These are phyloP conservation scores for Mimumesa dahlbomi DNA, from an alignment of 2,888 invertebrate genomes.

Conservation along the genomic window DNA sequence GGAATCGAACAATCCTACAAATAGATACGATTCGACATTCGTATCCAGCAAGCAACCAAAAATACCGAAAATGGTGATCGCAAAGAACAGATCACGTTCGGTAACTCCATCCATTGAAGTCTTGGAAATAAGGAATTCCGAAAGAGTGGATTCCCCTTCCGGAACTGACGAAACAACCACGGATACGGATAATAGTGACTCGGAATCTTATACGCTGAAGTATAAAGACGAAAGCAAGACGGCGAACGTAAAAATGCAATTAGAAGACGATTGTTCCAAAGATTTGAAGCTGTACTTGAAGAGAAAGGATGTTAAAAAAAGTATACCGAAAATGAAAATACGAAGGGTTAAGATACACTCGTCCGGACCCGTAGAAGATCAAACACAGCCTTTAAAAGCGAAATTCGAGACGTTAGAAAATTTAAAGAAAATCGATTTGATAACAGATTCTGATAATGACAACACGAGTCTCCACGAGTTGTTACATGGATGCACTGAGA, in stretches of 20 bases:
- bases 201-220: slow-evolving; percentile 36
- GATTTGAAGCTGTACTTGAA: slow-evolving; percentile 38
- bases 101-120: slow-evolving; percentile 73
- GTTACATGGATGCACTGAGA: slow-evolving; percentile 2
- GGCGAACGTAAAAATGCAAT: slow-evolving; percentile 70
- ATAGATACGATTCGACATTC: slow-evolving; percentile 30
- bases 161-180: slow-evolving; percentile 23
- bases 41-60: slow-evolving; percentile 65
- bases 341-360: slow-evolving; percentile 61
- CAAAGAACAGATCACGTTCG: slow-evolving; percentile 74
- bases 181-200: slow-evolving; percentile 42
- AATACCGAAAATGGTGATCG: slow-evolving; percentile 78
- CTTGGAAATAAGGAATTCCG: slow-evolving; percentile 39
- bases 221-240: slow-evolving; percentile 33
- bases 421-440: background rate
- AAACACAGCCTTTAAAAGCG: background rate
- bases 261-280: slow-evolving; percentile 56
- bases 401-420: slow-evolving; percentile 4
- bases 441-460: slow-evolving; percentile 6
- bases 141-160: background rate
- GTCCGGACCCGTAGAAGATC: slow-evolving; percentile 11
- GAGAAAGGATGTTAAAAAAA: slow-evolving; percentile 57
- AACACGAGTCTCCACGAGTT: background rate
- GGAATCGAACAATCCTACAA: slow-evolving; percentile 1
- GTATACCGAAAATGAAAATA: slow-evolving; percentile 71